A percentile compares a stretch with the other conserved stretches of the same genome.
These are phyloP conservation scores for Syrista parreyssii DNA, from an alignment of 2,888 invertebrate genomes.

Conservation along the genomic window DNA sequence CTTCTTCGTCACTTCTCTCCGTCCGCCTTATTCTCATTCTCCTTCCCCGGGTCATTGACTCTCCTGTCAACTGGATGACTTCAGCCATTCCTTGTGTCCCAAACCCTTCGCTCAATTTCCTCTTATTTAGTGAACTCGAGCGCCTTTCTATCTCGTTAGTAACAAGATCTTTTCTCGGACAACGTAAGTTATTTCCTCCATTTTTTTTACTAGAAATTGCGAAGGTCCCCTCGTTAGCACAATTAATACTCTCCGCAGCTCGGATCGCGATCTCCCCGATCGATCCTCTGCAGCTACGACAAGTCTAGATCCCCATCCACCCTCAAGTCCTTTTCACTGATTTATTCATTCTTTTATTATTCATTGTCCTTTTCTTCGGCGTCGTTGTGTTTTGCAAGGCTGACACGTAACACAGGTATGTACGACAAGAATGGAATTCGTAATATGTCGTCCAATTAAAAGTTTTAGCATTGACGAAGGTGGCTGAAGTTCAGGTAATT, in stretches of 20 bases:
- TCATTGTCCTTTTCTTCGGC: background rate
- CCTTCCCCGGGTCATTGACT: background rate
- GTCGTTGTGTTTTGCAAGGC: background rate
- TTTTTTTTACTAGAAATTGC: slow-evolving; percentile 24
- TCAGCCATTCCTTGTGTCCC: background rate
- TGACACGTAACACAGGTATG: background rate
- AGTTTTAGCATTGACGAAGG: background rate
- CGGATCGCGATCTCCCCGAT: background rate
- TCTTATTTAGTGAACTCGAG: slow-evolving; percentile 37
- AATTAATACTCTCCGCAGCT: background rate
- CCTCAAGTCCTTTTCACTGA: background rate
- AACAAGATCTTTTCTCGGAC: slow-evolving; percentile 38
- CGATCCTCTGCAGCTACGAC: background rate
- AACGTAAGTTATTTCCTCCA: slow-evolving; percentile 22
- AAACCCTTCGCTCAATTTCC: slow-evolving; percentile 32
- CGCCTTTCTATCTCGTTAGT: slow-evolving; percentile 43
- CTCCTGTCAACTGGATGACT: background rate
- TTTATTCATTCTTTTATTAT: background rate
- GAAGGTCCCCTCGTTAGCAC: slow-evolving; percentile 1
- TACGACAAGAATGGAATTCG: background rate
- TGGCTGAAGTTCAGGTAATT: background rate
- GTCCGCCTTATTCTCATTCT: background rate
- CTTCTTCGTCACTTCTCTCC: background rate
- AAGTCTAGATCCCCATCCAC: background rate
- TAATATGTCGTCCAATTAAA: background rate